Evolutionary conservation across 2,888 invertebrate species (phyloP), one percentile per base, ranked within the genome.

Genomic region (Oligia latruncula): DNA sequence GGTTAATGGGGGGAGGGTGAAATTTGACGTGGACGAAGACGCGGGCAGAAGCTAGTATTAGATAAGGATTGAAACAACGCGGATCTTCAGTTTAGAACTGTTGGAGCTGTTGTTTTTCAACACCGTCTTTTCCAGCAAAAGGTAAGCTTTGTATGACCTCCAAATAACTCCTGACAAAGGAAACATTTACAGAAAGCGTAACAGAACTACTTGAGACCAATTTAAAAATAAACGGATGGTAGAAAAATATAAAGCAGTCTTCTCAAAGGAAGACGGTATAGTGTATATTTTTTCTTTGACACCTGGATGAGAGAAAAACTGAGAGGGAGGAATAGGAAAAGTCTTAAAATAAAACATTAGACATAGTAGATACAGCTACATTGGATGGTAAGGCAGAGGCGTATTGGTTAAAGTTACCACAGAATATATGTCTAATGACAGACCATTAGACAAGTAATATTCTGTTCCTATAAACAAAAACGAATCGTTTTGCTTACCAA

Each of bases 241-340:
- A 71, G 13, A 73, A 71, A 66, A 82, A 82, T 71, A 74, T 17
- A 66, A 40, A 70, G 29, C 58, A 17, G 70, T 74, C 46, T 46
- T 71, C 40, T 79, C 67, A 62, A 62, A 62, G 52, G 60, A 49
- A 73, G 70, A 35, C 43, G 40, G 20, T 15, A 73, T 52, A 58
- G 46, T 74, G 84, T 83, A 49, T 83, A 71, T 74, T 82, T 83
- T 83, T 83, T 66, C 84, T 79, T 82, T 83, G 71, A 60, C 29
- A 66, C 15, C 23, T 40, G 62, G 52, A 23, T 65, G 68, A 43
- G 52, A 40, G 11, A 62, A 74, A n/a, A 62, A 29, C 55, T 49
- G 29, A 62, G 60, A 40, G 29, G 40, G 9, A 40, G 46, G 29
- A 55, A 82, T 55, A 60, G 52, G 6, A 81, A 67, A 55, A 23